Evolutionary conservation across 2,113 vertebrate genomes (phyloP).

Genomic region (Bagarius yarrelli): DNA sequence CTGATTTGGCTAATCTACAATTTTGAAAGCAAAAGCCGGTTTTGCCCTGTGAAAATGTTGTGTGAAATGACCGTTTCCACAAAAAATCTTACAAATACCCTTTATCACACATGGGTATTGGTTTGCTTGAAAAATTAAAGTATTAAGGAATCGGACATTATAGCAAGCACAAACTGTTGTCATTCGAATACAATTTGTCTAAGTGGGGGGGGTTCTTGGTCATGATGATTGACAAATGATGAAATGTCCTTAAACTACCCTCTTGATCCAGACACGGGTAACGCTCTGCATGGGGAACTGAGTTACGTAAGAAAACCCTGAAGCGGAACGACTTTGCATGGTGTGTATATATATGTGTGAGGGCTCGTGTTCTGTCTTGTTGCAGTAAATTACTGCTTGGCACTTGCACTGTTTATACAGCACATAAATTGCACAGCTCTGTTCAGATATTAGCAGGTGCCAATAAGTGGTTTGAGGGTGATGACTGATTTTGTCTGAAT

Average conservation of each 20-base stretch:
- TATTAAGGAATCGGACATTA: not conserved
- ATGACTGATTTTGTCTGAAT: conserved; percentile 5
- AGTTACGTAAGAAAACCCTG: not conserved
- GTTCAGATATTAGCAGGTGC: conserved; percentile 15
- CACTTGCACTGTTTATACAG: not conserved
- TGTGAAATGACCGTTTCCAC: not conserved
- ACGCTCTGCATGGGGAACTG: not conserved
- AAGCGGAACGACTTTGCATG: too few relatives aligned
- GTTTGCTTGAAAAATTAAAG: not conserved
- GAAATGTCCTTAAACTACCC: not conserved
- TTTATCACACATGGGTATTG: not conserved
- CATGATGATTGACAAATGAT: not conserved
- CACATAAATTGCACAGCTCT: not conserved
- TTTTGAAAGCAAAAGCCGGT: too few relatives aligned
- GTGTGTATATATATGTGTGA: not conserved
- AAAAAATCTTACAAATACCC: not conserved
- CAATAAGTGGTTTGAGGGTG: conserved; percentile 15
- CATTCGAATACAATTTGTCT: not conserved
- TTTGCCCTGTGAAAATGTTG: not conserved
- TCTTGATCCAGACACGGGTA: not conserved
- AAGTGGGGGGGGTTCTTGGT: not conserved
- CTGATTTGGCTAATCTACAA: too few relatives aligned
- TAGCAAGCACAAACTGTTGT: not conserved
- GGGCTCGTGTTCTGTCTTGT: conserved; percentile 12
- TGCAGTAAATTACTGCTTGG: not conserved